Conservation (phyloP, 2,797 vertebrate genomes). For the Platyrinchus mystaceus region DNA sequence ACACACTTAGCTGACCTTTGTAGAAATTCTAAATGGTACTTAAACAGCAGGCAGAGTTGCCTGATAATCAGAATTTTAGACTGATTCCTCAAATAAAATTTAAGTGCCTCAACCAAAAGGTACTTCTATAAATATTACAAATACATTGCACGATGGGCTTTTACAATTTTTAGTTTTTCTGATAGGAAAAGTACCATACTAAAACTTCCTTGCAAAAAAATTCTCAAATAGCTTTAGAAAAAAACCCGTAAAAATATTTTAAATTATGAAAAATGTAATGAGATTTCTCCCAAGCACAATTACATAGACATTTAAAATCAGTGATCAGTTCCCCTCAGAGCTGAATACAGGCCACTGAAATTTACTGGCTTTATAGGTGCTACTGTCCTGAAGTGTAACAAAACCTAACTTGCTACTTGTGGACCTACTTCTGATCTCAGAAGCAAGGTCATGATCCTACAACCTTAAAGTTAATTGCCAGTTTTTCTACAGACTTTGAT, state of each 20-base stretch:
- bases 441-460: constrained; percentile 37
- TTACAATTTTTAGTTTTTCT: not conserved
- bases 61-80: not conserved
- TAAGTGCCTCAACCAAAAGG: not conserved
- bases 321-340: not conserved
- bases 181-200: not conserved
- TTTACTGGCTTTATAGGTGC: not conserved
- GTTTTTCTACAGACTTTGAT: constrained; percentile 35
- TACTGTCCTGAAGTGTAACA: not conserved
- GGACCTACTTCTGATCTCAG: constrained; percentile 29
- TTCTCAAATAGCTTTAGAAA: not conserved
- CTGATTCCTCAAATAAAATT: not conserved
- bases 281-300: not conserved
- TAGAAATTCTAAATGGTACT: not conserved
- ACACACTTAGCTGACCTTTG: not conserved
- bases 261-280: not conserved
- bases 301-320: not conserved
- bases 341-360: not conserved
- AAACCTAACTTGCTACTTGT: not conserved
- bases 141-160: not conserved
- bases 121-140: not conserved
- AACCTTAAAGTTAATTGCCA: constrained; percentile 48
- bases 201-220: not conserved
- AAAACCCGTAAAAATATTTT: not conserved
- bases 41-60: not conserved